Conservation (phyloP, 1,140 invertebrate genomes). For the Micrasema longulum region DNA sequence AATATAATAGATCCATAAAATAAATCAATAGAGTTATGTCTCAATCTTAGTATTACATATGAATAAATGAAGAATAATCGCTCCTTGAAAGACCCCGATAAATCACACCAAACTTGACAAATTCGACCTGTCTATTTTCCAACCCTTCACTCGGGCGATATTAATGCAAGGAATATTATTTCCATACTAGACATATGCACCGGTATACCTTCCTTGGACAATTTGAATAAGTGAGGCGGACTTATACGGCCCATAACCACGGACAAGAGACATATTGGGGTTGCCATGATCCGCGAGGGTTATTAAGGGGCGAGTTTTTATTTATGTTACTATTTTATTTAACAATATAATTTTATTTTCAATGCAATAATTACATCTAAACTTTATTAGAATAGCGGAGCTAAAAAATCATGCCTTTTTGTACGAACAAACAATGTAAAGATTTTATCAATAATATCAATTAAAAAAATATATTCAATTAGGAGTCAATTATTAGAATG, state of each 20-base stretch:
- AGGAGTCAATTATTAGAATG: too few relatives aligned
- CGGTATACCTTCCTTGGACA: constrained; percentile 16
- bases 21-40: too few relatives aligned
- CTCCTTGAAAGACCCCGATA: constrained; percentile 9
- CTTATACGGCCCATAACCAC: background rate
- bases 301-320: background rate
- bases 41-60: too few relatives aligned
- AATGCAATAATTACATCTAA: too few relatives aligned
- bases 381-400: too few relatives aligned
- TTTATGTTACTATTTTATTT: too few relatives aligned
- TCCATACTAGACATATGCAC: constrained; percentile 15
- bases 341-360: too few relatives aligned
- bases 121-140: background rate
- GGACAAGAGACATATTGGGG: constrained; percentile 23
- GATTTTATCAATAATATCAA: too few relatives aligned
- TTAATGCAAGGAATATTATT: background rate
- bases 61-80: background rate
- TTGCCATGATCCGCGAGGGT: constrained; percentile 3
- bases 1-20: too few relatives aligned
- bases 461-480: too few relatives aligned
- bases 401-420: too few relatives aligned
- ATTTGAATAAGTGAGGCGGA: constrained; percentile 21
- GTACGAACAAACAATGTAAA: too few relatives aligned
- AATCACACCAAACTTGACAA: constrained; percentile 34
- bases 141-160: constrained; percentile 17